Conservation (phyloP, 2,113 vertebrate species). For the Melanostigma gelatinosum region DNA sequence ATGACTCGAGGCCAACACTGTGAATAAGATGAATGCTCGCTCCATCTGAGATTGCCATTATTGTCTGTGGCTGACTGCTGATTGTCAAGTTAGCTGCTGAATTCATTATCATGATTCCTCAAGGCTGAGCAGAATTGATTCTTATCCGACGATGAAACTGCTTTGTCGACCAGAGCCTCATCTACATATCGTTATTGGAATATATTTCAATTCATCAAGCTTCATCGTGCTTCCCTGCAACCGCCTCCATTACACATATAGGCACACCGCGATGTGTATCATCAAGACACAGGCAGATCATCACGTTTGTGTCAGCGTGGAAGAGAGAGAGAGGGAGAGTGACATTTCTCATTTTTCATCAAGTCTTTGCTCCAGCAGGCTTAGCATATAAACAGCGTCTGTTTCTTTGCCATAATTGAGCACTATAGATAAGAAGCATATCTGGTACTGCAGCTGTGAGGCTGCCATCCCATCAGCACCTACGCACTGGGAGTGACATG, state of each 20-base stretch:
- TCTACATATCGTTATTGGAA: slow-evolving; percentile 74
- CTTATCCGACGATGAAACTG: slow-evolving; percentile 65
- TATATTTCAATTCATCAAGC: slow-evolving; percentile 61
- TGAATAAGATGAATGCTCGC: slow-evolving; percentile 50
- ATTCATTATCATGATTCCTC: slow-evolving; percentile 73
- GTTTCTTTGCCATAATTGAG: slow-evolving; percentile 70
- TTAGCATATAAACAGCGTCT: slow-evolving; percentile 68
- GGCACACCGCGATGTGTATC: slow-evolving; percentile 42
- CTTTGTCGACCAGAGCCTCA: slow-evolving; percentile 59
- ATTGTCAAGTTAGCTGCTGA: slow-evolving; percentile 72
- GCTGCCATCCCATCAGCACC: slow-evolving; percentile 70
- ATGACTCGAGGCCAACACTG: slow-evolving; percentile 46
- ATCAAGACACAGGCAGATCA: slow-evolving; percentile 38
- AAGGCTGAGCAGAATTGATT: slow-evolving; percentile 72
- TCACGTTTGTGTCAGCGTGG: slow-evolving; percentile 46
- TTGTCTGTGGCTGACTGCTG: slow-evolving; percentile 57
- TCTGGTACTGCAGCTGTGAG: slow-evolving; percentile 68
- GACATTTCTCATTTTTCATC: slow-evolving; percentile 65
- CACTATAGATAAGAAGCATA: slow-evolving; percentile 76
- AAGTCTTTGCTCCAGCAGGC: slow-evolving; percentile 42
- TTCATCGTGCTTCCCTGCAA: slow-evolving; percentile 32
- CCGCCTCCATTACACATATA: slow-evolving; percentile 24
- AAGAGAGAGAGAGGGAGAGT: slow-evolving; percentile 39
- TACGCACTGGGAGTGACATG: slow-evolving; percentile 61
- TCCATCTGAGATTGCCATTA: slow-evolving; percentile 51